A percentile compares a stretch with the other conserved stretches of the same genome.
These are phyloP conservation scores for Nymphicus hollandicus DNA, from an alignment of 2,113 vertebrate genomes.

Conservation along the genomic window DNA sequence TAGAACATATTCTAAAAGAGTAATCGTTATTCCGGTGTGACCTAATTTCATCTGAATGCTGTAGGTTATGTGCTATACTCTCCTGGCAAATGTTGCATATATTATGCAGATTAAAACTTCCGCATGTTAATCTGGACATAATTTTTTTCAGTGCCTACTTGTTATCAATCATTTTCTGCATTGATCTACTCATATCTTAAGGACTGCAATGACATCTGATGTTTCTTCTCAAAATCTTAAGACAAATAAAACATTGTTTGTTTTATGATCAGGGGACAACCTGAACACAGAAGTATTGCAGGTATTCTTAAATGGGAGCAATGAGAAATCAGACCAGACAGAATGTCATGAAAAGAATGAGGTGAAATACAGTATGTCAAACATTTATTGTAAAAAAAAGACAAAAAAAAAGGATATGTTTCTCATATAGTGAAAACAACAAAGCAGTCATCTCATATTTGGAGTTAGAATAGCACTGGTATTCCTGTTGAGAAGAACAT, in stretches of 20 bases:
- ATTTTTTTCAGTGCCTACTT: not conserved
- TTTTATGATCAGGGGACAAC: not conserved
- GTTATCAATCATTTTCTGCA: not conserved
- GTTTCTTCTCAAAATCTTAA: not conserved
- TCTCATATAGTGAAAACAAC: not conserved
- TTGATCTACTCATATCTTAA: not conserved
- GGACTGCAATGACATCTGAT: not conserved
- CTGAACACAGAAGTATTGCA: not conserved
- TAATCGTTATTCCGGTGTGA: not conserved
- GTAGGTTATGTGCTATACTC: not conserved
- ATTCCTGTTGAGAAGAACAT: not conserved
- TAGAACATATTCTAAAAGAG: not conserved
- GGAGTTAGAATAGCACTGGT: not conserved
- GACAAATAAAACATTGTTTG: not conserved
- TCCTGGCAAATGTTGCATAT: not conserved
- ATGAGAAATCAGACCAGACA: not conserved
- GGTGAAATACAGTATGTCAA: not conserved
- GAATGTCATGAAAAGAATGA: not conserved
- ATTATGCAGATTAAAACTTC: not conserved
- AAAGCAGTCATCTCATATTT: not conserved
- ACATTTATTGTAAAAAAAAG: not conserved
- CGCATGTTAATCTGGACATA: not conserved
- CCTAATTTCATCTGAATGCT: not conserved
- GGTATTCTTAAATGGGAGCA: not conserved
- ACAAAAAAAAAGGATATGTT: accelerated